phyloP scores from a whole-genome alignment of 2,888 invertebrate species.

The Neria commutata region DNA sequence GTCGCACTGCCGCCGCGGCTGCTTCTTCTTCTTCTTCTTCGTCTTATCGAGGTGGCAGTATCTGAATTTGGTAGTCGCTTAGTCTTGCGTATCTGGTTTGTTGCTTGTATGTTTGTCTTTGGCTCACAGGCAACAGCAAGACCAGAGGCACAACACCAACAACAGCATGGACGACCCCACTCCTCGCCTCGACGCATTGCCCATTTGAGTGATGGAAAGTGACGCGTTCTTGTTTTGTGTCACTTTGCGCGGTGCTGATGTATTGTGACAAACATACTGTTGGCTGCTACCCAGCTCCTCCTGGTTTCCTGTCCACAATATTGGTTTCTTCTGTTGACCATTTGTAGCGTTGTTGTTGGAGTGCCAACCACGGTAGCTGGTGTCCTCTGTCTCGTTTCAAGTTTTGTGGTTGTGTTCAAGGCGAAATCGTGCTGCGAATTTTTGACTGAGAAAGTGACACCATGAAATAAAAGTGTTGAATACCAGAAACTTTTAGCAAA shows the following conservation, averaged over 20 bases:
- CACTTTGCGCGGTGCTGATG: conserved; percentile 54
- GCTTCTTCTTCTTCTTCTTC: background rate
- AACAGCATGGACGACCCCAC: conserved; percentile 12
- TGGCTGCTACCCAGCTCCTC: background rate
- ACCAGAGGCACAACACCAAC: background rate
- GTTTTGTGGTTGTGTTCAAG: too few relatives aligned
- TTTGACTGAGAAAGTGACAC: too few relatives aligned
- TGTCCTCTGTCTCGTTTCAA: too few relatives aligned
- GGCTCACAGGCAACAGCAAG: background rate
- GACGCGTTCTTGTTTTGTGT: conserved; percentile 60
- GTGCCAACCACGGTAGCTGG: too few relatives aligned
- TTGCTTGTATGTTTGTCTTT: conserved; percentile 13
- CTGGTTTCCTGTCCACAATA: too few relatives aligned
- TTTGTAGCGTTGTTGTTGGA: too few relatives aligned
- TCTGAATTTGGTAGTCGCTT: background rate
- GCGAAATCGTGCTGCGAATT: too few relatives aligned
- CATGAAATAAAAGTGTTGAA: too few relatives aligned
- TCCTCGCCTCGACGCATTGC: conserved; percentile 42
- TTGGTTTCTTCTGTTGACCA: too few relatives aligned
- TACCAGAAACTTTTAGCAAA: too few relatives aligned
- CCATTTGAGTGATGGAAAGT: conserved; percentile 60
- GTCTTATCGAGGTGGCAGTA: background rate
- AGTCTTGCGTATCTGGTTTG: conserved; percentile 13
- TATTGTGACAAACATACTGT: conserved; percentile 57
- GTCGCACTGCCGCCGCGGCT: background rate